These are phyloP conservation scores for Lipophrys pholis DNA, from an alignment of 2,113 vertebrate genomes.

Conservation along the genomic window DNA sequence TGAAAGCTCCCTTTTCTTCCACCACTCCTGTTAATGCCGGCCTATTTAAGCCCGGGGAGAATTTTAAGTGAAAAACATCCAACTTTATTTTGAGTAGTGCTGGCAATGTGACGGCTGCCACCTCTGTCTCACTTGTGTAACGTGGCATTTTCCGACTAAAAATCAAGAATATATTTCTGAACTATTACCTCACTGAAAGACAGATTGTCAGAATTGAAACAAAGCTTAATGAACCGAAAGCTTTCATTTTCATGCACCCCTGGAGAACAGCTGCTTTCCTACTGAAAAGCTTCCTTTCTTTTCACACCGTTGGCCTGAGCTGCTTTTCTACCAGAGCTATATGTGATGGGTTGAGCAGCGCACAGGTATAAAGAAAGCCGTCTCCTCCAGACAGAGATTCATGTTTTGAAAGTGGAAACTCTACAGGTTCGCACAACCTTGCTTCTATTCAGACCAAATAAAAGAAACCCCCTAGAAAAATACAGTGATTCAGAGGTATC, in stretches of 20 bases:
- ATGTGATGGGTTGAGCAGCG: too few relatives aligned
- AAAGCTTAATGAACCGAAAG: slow-evolving; percentile 27
- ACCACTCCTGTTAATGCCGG: slow-evolving; percentile 22
- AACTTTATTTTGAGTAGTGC: slow-evolving; percentile 1
- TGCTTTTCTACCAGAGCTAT: neutral
- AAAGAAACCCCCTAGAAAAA: too few relatives aligned
- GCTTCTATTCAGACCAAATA: too few relatives aligned
- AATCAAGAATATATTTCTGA: slow-evolving; percentile 18
- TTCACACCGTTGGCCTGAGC: slow-evolving; percentile 4
- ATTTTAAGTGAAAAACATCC: neutral
- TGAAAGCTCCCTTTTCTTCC: slow-evolving; percentile 19
- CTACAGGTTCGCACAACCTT: too few relatives aligned
- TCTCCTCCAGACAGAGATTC: too few relatives aligned
- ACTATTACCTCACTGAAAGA: slow-evolving; percentile 9
- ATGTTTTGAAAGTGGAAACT: too few relatives aligned
- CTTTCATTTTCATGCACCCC: slow-evolving; percentile 7
- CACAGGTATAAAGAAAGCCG: too few relatives aligned
- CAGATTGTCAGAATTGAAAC: slow-evolving; percentile 29
- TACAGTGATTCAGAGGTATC: too few relatives aligned
- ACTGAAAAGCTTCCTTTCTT: neutral
- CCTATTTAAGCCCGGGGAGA: slow-evolving; percentile 16
- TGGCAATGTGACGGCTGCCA: slow-evolving; percentile 1
- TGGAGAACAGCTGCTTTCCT: slow-evolving; percentile 4
- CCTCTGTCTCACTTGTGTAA: slow-evolving; percentile 4
- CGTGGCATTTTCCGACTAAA: slow-evolving; percentile 16